Conservation (phyloP, 2,113 vertebrate species). For the Hemicordylus capensis region DNA sequence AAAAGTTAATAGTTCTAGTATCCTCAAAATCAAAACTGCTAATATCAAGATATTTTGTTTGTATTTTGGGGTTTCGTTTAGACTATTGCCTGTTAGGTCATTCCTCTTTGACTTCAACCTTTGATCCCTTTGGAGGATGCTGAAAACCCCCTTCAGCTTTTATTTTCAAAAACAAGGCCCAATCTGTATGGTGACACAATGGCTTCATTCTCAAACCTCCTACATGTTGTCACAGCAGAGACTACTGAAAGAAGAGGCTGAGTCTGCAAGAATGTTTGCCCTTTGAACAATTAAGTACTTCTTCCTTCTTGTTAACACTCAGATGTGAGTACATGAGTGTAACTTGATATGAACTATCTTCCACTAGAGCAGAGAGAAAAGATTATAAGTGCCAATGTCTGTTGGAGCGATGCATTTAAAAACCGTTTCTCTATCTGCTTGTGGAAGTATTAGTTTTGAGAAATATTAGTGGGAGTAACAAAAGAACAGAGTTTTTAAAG, state of each 20-base stretch:
- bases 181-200: conserved; percentile 65
- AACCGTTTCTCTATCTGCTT: background rate
- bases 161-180: conserved; percentile 58
- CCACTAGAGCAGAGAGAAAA: background rate
- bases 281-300: conserved; percentile 20
- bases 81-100: conserved; percentile 55
- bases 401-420: background rate
- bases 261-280: conserved; percentile 54
- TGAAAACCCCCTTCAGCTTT: conserved; percentile 56
- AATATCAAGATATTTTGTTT: background rate
- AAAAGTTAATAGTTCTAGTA: conserved; percentile 30
- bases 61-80: conserved; percentile 36
- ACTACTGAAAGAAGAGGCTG: conserved; percentile 56
- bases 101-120: conserved; percentile 59
- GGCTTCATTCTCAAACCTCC: conserved; percentile 59
- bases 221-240: conserved; percentile 53
- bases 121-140: conserved; percentile 62
- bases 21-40: conserved; percentile 15
- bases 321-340: conserved; percentile 28
- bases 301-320: conserved; percentile 23
- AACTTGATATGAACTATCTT: background rate
- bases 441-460: background rate
- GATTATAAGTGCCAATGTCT: background rate
- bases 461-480: background rate
- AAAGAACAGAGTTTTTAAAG: background rate